Percentiles rank a stretch among this genome's conserved stretches.
phyloP scores from a whole-genome alignment of 2,113 vertebrate genomes.

The Eonycteris spelaea region DNA sequence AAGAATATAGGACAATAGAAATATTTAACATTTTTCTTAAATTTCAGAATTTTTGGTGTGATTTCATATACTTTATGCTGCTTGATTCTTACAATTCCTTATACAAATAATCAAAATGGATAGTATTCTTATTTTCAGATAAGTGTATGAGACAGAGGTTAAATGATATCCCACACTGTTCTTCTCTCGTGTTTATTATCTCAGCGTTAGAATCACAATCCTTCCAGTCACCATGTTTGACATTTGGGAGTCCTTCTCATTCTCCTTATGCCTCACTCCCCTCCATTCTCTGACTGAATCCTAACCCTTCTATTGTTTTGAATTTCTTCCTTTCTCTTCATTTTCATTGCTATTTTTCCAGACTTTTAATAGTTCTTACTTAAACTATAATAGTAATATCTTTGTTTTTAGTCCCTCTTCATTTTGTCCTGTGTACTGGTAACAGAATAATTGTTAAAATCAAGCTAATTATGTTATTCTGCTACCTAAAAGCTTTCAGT shows the following conservation, averaged over 20 bases:
- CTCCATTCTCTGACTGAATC: not conserved
- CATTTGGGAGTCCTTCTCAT: not conserved
- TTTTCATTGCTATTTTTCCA: not conserved
- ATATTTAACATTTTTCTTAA: constrained; percentile 2
- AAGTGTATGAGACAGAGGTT: not conserved
- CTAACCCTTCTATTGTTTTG: not conserved
- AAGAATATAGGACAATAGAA: not conserved
- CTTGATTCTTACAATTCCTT: not conserved
- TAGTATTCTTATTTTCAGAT: not conserved
- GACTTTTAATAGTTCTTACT: not conserved
- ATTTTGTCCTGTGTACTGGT: not conserved
- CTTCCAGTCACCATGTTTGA: not conserved
- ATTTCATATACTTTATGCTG: constrained; percentile 8
- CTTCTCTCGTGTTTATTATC: not conserved
- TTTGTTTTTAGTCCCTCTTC: not conserved
- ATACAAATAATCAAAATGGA: not conserved
- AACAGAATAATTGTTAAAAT: not conserved
- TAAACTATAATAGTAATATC: not conserved
- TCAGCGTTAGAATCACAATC: not conserved
- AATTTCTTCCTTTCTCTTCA: not conserved
- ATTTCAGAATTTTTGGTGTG: not conserved
- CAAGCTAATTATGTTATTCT: not conserved
- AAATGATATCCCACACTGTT: not conserved
- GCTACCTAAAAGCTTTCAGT: not conserved
- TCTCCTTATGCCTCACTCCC: not conserved